Evolutionary conservation across 2,113 vertebrate species (phyloP), one percentile per base, ranked within the genome.

Genomic region (Stercorarius parasiticus): DNA sequence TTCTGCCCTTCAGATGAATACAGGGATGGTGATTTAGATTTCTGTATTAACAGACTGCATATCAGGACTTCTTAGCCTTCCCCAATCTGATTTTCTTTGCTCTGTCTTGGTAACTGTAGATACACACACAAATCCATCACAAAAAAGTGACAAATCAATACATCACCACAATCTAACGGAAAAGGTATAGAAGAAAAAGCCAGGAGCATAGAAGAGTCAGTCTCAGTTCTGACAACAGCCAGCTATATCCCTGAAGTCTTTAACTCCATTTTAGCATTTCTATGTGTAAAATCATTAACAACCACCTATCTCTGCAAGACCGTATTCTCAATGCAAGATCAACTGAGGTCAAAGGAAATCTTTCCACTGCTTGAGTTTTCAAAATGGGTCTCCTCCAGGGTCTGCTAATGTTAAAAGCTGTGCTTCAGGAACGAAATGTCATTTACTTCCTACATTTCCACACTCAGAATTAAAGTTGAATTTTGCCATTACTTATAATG

Each of bases 401-500:
- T 49, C 79, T 70, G 26, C 65, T 72, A 20, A 55, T 3, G 32
- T 50, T 70, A 82, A 87, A 94, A 91, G 40, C 58, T 78, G 13
- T 80, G 45, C 78, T 90, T 91, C 70, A 82, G 43, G 83, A 80
- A 89, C 29, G 7, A 62, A 90, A 58, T 5, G 49, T 34, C 73
- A 85, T 96, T 85, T 93, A 70, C 45, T 70, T 82, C 91, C 89
- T 95, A 45, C 20, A 34, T 62, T 95, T 89, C 81, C 62, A 73
- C 70, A 87, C 8, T 26, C 20, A 19, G 59, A 62, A 58, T 58
- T 73, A 55, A 80, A 90, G 62, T 0, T 58, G 40, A 85, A 72
- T 72, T 70, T 73, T 93, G 71, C 42, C 52, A 38, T 92, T 88
- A 55, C 16, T 91, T 90, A 34, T 3, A 85, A 90, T 42, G 64